Evolutionary conservation across 2,888 invertebrate genomes (phyloP).

Genomic region (Leptopilina drosophilae): DNA sequence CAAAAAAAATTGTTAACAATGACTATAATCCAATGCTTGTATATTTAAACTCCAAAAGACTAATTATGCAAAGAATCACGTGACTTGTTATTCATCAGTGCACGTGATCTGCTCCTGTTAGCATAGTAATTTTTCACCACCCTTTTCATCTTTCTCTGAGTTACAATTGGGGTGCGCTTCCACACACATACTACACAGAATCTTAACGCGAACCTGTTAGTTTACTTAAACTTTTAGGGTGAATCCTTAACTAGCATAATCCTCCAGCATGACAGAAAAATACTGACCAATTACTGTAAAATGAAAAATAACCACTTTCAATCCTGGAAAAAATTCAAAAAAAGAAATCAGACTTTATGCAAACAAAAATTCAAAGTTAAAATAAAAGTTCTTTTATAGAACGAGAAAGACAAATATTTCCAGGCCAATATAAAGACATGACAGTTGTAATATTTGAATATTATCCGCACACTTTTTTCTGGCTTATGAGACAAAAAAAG

Average conservation of each 20-base stretch:
- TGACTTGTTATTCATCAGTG: conserved; percentile 17
- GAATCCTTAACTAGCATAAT: conserved; percentile 65
- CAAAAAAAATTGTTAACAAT: too few species aligned
- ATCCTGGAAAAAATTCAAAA: not conserved
- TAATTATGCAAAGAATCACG: conserved; percentile 6
- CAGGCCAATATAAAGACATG: not conserved
- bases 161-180: conserved; percentile 42
- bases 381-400: conserved; percentile 31
- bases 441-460: conserved; percentile 36
- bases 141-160: conserved; percentile 4
- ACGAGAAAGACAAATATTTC: conserved; percentile 11
- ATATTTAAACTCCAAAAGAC: not conserved
- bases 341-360: too few species aligned
- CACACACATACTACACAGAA: not conserved
- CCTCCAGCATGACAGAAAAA: conserved; percentile 54
- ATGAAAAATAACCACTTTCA: conserved; percentile 41
- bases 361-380: conserved; percentile 2
- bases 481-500: not conserved
- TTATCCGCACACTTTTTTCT: not conserved
- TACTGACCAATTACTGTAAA: conserved; percentile 60
- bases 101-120: conserved; percentile 32
- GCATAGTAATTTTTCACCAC: conserved; percentile 34
- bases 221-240: conserved; percentile 56
- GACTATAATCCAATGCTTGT: too few species aligned
- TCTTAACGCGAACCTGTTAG: conserved; percentile 53